These are phyloP conservation scores for Alouatta caraya DNA, from an alignment of 2,797 vertebrate species.

Conservation along the genomic window DNA sequence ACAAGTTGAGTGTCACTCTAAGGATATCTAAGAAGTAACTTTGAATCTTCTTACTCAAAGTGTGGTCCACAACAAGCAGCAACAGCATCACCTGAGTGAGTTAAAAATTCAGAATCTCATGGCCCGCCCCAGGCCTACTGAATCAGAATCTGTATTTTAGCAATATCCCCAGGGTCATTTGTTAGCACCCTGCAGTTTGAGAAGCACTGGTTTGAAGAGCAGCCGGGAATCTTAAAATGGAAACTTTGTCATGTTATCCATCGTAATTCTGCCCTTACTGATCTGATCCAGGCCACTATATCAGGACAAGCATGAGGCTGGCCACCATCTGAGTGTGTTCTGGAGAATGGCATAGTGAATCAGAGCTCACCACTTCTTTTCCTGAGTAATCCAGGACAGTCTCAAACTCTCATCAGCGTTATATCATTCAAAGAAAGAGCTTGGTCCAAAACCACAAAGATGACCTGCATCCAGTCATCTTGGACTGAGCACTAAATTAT, in stretches of 20 bases:
- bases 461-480: neutral
- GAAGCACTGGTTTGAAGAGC: neutral
- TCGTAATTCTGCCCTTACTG: neutral
- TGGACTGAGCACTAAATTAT: neutral
- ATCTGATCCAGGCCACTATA: neutral
- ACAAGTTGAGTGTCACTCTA: neutral
- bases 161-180: neutral
- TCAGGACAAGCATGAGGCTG: neutral
- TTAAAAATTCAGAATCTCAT: neutral
- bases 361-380: neutral
- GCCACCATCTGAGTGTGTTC: neutral
- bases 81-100: neutral
- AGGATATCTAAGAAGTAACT: neutral
- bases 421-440: neutral
- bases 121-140: neutral
- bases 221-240: neutral
- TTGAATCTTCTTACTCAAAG: neutral
- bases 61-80: neutral
- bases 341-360: neutral
- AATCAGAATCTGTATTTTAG: neutral
- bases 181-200: neutral
- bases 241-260: neutral
- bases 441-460: neutral
- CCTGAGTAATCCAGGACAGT: neutral
- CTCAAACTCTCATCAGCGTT: neutral